Evolutionary conservation across 2,888 invertebrate genomes (phyloP).

Genomic region (Meiosimyza platycephala): DNA sequence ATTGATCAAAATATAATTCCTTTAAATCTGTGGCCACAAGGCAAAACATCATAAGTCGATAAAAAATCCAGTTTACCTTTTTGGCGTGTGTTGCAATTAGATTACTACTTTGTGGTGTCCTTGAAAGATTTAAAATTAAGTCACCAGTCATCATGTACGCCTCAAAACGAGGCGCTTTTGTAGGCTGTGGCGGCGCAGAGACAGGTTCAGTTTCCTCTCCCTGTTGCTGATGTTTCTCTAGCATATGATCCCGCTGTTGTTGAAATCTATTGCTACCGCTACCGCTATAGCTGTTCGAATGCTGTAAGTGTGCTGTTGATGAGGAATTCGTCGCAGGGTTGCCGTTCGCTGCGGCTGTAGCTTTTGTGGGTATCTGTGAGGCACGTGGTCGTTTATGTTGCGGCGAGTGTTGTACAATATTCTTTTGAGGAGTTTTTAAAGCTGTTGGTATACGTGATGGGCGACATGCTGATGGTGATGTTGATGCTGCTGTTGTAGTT

Average conservation of each 20-base stretch:
- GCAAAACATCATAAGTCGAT: too few species aligned
- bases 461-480: constrained; percentile 65
- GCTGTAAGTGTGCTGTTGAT: constrained; percentile 47
- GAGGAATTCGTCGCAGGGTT: constrained; percentile 28
- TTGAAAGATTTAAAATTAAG: constrained; percentile 90
- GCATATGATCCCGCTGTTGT: constrained; percentile 41
- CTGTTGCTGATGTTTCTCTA: constrained; percentile 24
- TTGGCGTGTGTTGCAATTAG: constrained; percentile 70
- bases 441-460: constrained; percentile 72
- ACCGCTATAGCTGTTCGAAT: constrained; percentile 59
- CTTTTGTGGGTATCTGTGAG: constrained; percentile 66
- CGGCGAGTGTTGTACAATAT: constrained; percentile 63
- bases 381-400: constrained; percentile 64
- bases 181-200: constrained; percentile 63
- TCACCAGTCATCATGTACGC: constrained; percentile 99
- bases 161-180: constrained; percentile 76
- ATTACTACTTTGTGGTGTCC: constrained; percentile 78
- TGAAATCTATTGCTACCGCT: constrained; percentile 46
- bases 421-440: constrained; percentile 60
- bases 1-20: too few species aligned
- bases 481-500: constrained; percentile 44
- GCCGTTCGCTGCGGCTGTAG: constrained; percentile 44
- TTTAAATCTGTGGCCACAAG: too few species aligned
- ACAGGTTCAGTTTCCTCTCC: constrained; percentile 55
- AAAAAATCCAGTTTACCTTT: constrained; percentile 55